Evolutionary conservation across 1,140 invertebrate species (phyloP), one percentile per base, ranked within the genome.

Genomic region (Acromyrmex heyeri): DNA sequence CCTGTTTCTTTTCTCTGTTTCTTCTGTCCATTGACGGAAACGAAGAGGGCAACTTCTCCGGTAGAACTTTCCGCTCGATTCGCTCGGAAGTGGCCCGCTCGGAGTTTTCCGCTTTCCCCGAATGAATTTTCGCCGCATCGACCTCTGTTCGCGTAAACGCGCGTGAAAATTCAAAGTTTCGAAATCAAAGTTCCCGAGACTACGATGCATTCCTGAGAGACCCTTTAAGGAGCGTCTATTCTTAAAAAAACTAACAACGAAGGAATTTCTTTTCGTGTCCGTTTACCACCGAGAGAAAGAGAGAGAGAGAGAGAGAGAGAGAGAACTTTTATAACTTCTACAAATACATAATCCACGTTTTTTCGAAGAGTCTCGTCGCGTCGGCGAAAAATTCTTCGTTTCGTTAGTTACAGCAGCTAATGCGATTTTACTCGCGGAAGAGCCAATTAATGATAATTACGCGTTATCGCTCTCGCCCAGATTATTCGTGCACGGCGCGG

Each of bases 401-500:
- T 21, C 69, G 18, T 83, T 34, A 50, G 27, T 61, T 62, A 27
- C 69, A 10, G 18, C 38, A 7, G 34, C 79, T 61, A 30, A 72
- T 53, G 67, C 69, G 79, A 83, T 83, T 44, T 44, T 83, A 75
- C 72, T 27, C 69, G n/a, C 55, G 79, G 38, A 73, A 73, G 38
- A 83, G 79, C 55, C 79, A 83, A 83, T 83, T 83, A 83, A 83
- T 83, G 79, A 83, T 75, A 83, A 83, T 62, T 83, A 83, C 79
- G 79, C 55, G 79, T 83, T 83, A 75, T 83, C 79, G 69, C 69
- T 67, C 53, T 21, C 55, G 18, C 8, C 14, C 67, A 55, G 69
- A 83, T 83, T 83, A 83, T 61, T 83, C 79, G 55, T 24, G 65
- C 38, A 34, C 64, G 62, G 8, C 62, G 30, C 30, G 62, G 8